Base-by-base conservation (phyloP, 2,113 vertebrate species). In the Peucedramus taeniatus region DNA sequence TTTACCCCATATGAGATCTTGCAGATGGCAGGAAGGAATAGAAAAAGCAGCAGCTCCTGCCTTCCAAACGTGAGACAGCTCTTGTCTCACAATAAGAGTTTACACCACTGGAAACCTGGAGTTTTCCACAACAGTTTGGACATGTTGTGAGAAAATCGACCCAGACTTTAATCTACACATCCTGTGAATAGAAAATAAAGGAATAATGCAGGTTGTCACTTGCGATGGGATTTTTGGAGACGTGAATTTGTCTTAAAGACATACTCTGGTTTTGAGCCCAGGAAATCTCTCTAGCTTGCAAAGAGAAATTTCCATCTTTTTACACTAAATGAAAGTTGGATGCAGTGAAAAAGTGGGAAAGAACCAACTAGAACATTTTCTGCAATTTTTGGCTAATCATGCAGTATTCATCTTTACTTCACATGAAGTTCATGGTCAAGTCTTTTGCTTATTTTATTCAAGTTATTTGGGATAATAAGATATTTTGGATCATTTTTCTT, bases 1-100 rank as follows among this genome's bases (percentile, higher is more conserved):
- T 83, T 83, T 96, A 17, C 72, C 49, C 88, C 44, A 18, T 53
- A 30, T 92, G 90, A 95, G 77, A 71, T 63, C 91, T 93, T 94
- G 84, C 92, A 96, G 87, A 96, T 84, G 86, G 70, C 89, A 96
- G 78, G 72, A 96, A 89, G 88, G 50, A 90, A 28, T 21, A 76
- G 78, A 40, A 95, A 75, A 96, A 60, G 61, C 69, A 84, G 53
- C 61, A 89, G 50, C n/a, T 78, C 40, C 80, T 53, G 60, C 5
- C 39, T 84, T 87, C 86, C 83, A 89, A 75, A 89, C 2, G 4
- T 47, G 72, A 87, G 84, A 22, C 23, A 50, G 57, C 50, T 86
- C 65, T 71, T 7, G 7, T 64, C 64, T 75, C 86, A 59, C 42
- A 70, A 1, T 51, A 27, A 44, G 45, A 4, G 57, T 85, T 79